Conservation (phyloP, 1,140 invertebrate species). For the Andrena cerasifolii region DNA sequence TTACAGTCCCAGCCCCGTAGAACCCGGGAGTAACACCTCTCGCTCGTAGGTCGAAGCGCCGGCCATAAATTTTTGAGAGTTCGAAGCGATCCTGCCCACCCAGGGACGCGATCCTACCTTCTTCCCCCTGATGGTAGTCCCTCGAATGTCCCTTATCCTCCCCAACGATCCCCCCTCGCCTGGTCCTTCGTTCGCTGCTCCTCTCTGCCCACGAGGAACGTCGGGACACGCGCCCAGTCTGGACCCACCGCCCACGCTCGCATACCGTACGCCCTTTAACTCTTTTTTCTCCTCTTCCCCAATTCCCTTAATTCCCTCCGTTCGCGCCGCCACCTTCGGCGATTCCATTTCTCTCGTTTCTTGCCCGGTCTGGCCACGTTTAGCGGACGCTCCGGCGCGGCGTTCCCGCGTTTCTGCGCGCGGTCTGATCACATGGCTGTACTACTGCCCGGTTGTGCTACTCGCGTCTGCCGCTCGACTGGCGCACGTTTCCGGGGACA, state of each 20-base stretch:
- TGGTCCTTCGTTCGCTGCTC: conserved; percentile 14
- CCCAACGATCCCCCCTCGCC: neutral
- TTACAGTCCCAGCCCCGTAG: conserved; percentile 66
- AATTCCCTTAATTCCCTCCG: too few relatives aligned
- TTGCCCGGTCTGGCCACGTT: too few relatives aligned
- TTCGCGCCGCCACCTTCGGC: neutral
- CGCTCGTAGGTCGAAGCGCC: conserved; percentile 76
- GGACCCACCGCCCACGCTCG: conserved; percentile 75
- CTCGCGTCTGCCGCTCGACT: too few relatives aligned
- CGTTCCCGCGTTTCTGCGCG: too few relatives aligned
- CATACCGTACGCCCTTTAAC: conserved; percentile 78
- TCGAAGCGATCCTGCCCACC: conserved; percentile 76
- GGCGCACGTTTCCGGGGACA: too few relatives aligned
- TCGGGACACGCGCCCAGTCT: conserved; percentile 75
- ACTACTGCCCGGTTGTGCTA: too few relatives aligned
- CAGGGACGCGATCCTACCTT: conserved; percentile 66
- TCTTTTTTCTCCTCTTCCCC: conserved; percentile 47
- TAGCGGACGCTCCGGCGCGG: too few relatives aligned
- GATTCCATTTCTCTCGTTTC: neutral
- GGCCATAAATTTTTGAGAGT: conserved; percentile 79
- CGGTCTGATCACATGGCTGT: too few relatives aligned
- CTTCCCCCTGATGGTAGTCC: conserved; percentile 45
- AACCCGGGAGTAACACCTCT: conserved; percentile 71
- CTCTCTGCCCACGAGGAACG: conserved; percentile 41
- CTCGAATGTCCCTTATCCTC: conserved; percentile 47